These are phyloP conservation scores for Columba janthina DNA, from an alignment of 2,113 vertebrate species.

Conservation along the genomic window DNA sequence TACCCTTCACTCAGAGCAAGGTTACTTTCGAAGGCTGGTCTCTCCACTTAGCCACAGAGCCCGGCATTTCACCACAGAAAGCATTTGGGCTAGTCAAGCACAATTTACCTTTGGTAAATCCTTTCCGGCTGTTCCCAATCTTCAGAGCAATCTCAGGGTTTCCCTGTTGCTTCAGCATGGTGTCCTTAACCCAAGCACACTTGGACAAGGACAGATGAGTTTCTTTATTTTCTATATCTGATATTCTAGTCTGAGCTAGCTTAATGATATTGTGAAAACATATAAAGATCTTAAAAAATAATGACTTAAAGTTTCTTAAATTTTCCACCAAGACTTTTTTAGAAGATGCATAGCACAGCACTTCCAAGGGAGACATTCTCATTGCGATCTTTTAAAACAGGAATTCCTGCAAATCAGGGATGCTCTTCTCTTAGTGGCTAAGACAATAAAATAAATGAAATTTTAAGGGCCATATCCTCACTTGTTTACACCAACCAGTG, in stretches of 20 bases:
- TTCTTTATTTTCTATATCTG: not conserved
- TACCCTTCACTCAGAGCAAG: not conserved
- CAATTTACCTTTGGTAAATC: not conserved
- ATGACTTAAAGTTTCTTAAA: not conserved
- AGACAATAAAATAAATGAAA: not conserved
- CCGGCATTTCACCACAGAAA: not conserved
- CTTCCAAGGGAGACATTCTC: not conserved
- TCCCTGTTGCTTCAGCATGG: not conserved
- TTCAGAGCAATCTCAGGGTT: not conserved
- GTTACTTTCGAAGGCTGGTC: not conserved
- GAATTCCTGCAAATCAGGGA: not conserved
- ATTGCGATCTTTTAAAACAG: not conserved
- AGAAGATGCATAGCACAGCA: not conserved
- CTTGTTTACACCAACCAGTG: not conserved
- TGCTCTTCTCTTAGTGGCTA: not conserved
- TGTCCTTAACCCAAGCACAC: not conserved
- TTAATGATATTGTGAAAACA: not conserved
- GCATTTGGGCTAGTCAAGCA: not conserved
- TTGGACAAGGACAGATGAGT: not conserved
- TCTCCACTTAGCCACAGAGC: not conserved
- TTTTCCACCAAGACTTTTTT: not conserved
- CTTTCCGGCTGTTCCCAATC: not conserved
- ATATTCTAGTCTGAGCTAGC: not conserved
- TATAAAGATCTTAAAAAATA: not conserved
- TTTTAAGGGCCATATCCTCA: not conserved